Base-by-base conservation (phyloP, 1,140 invertebrate genomes). In the Asbolus verrucosus region DNA sequence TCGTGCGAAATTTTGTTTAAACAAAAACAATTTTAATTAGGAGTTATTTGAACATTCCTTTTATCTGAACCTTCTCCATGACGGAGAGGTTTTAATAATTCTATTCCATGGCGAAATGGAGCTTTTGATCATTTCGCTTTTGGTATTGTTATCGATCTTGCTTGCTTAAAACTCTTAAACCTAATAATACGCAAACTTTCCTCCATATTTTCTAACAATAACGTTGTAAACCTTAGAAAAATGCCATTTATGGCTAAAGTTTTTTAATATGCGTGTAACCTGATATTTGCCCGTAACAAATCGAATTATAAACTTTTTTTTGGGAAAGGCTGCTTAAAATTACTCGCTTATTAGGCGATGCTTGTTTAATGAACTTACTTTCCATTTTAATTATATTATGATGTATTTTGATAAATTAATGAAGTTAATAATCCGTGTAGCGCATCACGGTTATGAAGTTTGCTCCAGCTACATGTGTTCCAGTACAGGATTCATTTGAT, bases 231-330 rank as follows among this genome's bases (percentile, higher is more conserved):
- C 9, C 19, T 18, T 9, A 21, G 18, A 8, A 50, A 50, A 50
- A 13, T 50, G 43, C 43, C 43, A 50, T 50, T 50, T 50, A 50
- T 19, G 16, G 16, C 43, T 18, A 50, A 50, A 50, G 43, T 50
- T 50, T 50, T 50, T 50, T 50, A 50, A 50, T 50, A 50, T 50
- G 18, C 43, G 43, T n/a, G n/a, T 50, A 50, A 50, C 43, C n/a
- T 21, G 43, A 50, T 50, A 50, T 21, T 21, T 50, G 18, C 16
- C 9, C 11, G 43, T 21, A 50, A 50, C 43, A 50, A 50, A 50
- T 18, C 21, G 43, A 50, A 50, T 50, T 50, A 50, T 50, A 18
- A 50, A 19, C 16, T 50, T 50, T 41, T 41, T 50, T 19, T 21
- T 21, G 4, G 18, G 43, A 50, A 21, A 6, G 18, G 18, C 9